Base-by-base conservation (phyloP, 1,140 invertebrate genomes). In the Philotrypesis tridentata region DNA sequence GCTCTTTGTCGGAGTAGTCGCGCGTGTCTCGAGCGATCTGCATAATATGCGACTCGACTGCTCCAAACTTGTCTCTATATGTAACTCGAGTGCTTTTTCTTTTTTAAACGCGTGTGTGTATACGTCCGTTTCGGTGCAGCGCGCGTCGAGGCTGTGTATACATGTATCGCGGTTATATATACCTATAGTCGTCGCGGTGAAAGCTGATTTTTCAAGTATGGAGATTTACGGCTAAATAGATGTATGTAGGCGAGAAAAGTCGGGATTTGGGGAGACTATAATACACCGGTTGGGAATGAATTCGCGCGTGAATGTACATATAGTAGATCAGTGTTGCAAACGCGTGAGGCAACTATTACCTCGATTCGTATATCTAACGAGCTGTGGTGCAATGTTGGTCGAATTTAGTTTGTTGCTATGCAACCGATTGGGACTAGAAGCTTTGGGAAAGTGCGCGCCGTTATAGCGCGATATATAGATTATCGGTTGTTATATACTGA, bases 1-100 rank as follows among this genome's bases (percentile, higher is more conserved):
- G 78, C 73, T 80, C 78, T 80, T 43, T 80, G 78, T 73, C 70
- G 70, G n/a, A n/a, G n/a, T n/a, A n/a, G n/a, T n/a, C n/a, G n/a
- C n/a, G n/a, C n/a, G n/a, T n/a, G n/a, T n/a, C n/a, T n/a, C n/a
- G n/a, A n/a, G n/a, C n/a, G n/a, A n/a, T n/a, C n/a, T n/a, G n/a
- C n/a, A n/a, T n/a, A n/a, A n/a, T n/a, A n/a, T n/a, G n/a, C n/a
- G n/a, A n/a, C n/a, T n/a, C n/a, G n/a, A n/a, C n/a, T n/a, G n/a
- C n/a, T n/a, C n/a, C n/a, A n/a, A n/a, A n/a, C n/a, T n/a, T n/a
- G n/a, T n/a, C n/a, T n/a, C n/a, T n/a, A n/a, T n/a, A n/a, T n/a
- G n/a, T n/a, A n/a, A n/a, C n/a, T n/a, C n/a, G n/a, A n/a, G n/a
- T n/a, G n/a, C n/a, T n/a, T n/a, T n/a, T n/a, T n/a, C n/a, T n/a